These are phyloP conservation scores for Phaethon lepturus DNA, from an alignment of 2,113 vertebrate species.

Conservation along the genomic window DNA sequence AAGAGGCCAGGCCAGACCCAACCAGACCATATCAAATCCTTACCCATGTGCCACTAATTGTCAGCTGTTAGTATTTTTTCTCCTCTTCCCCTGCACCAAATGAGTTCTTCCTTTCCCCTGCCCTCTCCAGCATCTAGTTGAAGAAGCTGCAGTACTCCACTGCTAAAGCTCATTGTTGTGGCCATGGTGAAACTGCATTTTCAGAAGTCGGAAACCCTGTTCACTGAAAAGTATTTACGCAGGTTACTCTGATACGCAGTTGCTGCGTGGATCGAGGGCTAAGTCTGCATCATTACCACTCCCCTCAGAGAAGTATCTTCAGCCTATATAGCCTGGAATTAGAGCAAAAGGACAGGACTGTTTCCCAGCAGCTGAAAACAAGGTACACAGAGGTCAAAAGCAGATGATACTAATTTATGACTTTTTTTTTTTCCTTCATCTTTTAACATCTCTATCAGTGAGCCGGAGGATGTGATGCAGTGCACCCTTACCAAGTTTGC, in stretches of 20 bases:
- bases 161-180: neutral
- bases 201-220: neutral
- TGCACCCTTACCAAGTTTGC: neutral
- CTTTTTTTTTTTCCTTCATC: no score
- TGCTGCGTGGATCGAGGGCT: neutral
- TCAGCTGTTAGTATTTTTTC: neutral
- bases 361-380: slow-evolving; percentile 3
- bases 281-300: neutral
- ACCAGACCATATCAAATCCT: neutral
- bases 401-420: neutral
- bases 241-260: neutral
- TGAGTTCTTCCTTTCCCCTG: neutral
- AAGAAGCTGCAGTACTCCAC: neutral
- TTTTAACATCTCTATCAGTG: neutral
- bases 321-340: neutral
- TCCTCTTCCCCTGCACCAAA: neutral
- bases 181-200: neutral
- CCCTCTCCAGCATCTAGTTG: neutral
- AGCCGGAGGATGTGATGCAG: neutral
- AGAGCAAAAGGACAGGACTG: neutral
- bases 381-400: neutral
- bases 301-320: neutral
- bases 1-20: neutral
- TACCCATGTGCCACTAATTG: neutral
- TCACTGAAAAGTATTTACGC: neutral